Conservation (phyloP, 2,888 invertebrate genomes). For the Morinoia aosen region DNA sequence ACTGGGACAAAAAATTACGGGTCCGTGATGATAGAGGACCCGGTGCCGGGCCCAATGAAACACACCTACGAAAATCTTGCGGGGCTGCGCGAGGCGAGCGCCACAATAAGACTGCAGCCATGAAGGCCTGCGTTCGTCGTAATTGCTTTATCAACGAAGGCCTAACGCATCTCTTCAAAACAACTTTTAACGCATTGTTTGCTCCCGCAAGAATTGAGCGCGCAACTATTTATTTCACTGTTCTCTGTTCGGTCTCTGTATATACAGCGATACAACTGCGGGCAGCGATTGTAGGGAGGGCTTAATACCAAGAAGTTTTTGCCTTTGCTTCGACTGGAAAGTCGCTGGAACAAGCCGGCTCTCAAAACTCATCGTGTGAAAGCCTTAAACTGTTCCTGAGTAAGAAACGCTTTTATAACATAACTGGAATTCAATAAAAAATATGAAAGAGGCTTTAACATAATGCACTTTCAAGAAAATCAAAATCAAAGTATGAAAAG, state of each 20-base stretch:
- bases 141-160: background rate
- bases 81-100: background rate
- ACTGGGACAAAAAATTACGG: conserved; percentile 38
- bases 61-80: conserved; percentile 6
- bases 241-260: background rate
- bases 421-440: background rate
- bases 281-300: background rate
- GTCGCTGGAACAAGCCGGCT: background rate
- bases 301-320: background rate
- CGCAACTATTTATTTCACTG: background rate
- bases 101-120: background rate
- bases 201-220: background rate
- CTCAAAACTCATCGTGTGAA: background rate
- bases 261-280: background rate
- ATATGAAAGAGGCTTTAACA: background rate
- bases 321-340: background rate
- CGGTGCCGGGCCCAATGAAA: background rate
- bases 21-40: conserved; percentile 10
- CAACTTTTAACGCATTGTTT: background rate
- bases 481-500: background rate
- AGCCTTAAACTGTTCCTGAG: background rate
- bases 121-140: background rate
- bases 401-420: background rate
- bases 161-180: background rate
- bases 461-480: background rate